Conservation (phyloP, 2,113 vertebrate genomes). For the Upupa epops region DNA sequence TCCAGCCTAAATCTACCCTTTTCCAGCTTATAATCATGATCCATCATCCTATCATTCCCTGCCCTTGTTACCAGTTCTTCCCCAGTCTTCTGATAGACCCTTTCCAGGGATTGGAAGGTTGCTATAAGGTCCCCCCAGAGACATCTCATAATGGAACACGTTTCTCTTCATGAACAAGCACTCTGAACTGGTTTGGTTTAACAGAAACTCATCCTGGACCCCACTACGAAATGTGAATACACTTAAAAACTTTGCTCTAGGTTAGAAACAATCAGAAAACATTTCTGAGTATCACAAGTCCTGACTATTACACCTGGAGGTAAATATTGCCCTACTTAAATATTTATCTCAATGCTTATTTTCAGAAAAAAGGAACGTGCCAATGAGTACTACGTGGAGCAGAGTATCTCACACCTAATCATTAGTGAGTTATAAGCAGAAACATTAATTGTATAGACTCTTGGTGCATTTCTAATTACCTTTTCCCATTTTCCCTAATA, state of each 20-base stretch:
- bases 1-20: too few species aligned
- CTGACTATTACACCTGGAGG: background rate
- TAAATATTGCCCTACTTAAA: background rate
- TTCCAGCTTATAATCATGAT: too few species aligned
- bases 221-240: background rate
- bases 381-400: background rate
- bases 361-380: background rate
- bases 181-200: background rate
- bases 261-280: background rate
- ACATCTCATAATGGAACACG: accelerated
- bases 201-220: background rate
- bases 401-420: background rate
- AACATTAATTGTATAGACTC: background rate
- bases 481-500: background rate
- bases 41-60: too few species aligned
- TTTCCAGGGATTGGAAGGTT: too few species aligned
- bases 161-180: background rate
- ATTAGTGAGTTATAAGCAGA: background rate
- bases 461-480: constrained; percentile 1
- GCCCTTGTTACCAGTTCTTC: too few species aligned
- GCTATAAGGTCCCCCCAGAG: too few species aligned
- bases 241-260: background rate
- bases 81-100: too few species aligned
- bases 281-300: background rate
- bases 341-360: background rate